Conservation (phyloP, 2,797 vertebrate genomes). For the Acanthurus tractus region DNA sequence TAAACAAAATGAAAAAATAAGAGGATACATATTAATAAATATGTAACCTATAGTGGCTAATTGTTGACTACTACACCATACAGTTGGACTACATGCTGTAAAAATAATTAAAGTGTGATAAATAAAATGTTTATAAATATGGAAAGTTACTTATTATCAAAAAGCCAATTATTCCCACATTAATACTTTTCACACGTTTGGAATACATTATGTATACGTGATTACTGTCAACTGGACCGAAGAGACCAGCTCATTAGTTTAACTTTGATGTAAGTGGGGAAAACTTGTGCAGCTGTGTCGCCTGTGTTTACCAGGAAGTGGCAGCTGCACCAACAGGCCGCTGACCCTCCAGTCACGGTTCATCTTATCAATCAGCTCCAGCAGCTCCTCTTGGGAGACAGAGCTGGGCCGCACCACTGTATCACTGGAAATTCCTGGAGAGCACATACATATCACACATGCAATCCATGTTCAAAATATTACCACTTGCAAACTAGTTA, state of each 20-base stretch:
- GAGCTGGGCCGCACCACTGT: constrained; percentile 89
- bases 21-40: no score
- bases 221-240: not conserved
- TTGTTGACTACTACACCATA: not conserved
- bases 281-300: constrained; percentile 8
- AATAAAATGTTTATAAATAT: no score
- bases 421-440: constrained; percentile 92
- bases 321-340: constrained; percentile 93
- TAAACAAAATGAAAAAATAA: not conserved
- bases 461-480: constrained; percentile 1
- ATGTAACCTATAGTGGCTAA: no score
- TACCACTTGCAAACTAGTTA: not conserved
- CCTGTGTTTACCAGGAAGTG: constrained; percentile 90
- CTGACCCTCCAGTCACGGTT: constrained; percentile 92
- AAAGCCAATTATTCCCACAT: not conserved
- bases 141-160: not conserved
- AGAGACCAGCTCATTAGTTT: constrained; percentile 2
- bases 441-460: constrained; percentile 10
- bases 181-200: not conserved
- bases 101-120: not conserved
- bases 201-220: not conserved
- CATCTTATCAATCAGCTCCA: constrained; percentile 90
- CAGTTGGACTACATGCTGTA: not conserved
- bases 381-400: constrained; percentile 91
- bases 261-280: constrained; percentile 13